phyloP scores from a whole-genome alignment of 2,797 vertebrate species.

The Pangasius macronema region DNA sequence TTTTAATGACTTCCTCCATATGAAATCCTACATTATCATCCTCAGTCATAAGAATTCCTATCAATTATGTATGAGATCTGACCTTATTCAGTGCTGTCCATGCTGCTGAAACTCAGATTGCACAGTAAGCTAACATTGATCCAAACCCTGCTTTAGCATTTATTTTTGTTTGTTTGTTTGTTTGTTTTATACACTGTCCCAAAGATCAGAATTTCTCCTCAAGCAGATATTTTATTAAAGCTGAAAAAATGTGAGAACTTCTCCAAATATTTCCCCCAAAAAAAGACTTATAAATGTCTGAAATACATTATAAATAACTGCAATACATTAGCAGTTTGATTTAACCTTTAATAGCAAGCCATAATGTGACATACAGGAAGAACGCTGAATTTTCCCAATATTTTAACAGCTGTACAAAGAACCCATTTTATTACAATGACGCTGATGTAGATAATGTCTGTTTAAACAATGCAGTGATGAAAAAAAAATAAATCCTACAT shows the following conservation, averaged over 20 bases:
- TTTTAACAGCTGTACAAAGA: background rate
- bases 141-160: background rate
- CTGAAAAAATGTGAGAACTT: background rate
- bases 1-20: constrained; percentile 2
- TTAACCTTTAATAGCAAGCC: background rate
- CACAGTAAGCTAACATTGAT: background rate
- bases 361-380: background rate
- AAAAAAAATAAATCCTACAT: background rate
- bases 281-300: background rate
- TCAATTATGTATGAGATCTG: background rate
- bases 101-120: background rate
- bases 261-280: background rate
- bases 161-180: background rate
- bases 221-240: background rate
- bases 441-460: background rate
- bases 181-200: background rate
- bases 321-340: background rate
- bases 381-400: background rate
- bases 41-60: background rate
- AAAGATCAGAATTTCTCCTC: background rate
- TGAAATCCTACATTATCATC: background rate
- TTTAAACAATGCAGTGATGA: constrained; percentile 3
- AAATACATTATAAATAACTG: background rate
- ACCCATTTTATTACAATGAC: background rate
- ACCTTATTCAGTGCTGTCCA: background rate